Conservation (phyloP, 2,113 vertebrate species). For the Copsychus sechellarum region DNA sequence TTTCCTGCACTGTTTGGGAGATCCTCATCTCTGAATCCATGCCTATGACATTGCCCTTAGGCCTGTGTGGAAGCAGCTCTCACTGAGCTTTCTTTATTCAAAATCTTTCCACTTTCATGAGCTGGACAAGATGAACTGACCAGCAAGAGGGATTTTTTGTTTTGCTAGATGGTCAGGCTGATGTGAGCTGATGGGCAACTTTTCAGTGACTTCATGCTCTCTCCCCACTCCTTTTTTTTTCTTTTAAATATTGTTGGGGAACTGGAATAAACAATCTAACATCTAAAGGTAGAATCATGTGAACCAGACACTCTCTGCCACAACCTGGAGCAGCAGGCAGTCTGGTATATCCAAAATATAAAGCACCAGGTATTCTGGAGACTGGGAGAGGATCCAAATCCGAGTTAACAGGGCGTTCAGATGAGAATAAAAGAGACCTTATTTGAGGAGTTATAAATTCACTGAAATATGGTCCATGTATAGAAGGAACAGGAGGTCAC, state of each 20-base stretch:
- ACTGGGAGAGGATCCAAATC: conserved; percentile 28
- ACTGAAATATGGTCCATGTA: conserved; percentile 20
- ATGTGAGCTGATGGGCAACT: background rate
- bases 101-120: background rate
- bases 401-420: conserved; percentile 18
- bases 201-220: background rate
- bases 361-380: conserved; percentile 31
- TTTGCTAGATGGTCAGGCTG: background rate
- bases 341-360: background rate
- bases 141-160: background rate
- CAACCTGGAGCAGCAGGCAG: background rate
- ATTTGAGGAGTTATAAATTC: conserved; percentile 38
- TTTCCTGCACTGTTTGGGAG: background rate
- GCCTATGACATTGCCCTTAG: background rate
- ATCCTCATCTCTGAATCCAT: background rate
- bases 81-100: background rate
- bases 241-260: background rate
- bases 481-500: conserved; percentile 60
- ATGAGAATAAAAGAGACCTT: conserved; percentile 48
- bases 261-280: background rate
- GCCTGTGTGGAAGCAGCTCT: background rate
- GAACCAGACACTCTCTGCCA: background rate
- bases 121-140: background rate
- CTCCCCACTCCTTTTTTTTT: no score
- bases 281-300: background rate